A percentile compares a stretch with the other conserved stretches of the same genome.
Conservation (phyloP, 53 echinoderm and acorn worm genomes). For the Glandiceps talaboti region DNA sequence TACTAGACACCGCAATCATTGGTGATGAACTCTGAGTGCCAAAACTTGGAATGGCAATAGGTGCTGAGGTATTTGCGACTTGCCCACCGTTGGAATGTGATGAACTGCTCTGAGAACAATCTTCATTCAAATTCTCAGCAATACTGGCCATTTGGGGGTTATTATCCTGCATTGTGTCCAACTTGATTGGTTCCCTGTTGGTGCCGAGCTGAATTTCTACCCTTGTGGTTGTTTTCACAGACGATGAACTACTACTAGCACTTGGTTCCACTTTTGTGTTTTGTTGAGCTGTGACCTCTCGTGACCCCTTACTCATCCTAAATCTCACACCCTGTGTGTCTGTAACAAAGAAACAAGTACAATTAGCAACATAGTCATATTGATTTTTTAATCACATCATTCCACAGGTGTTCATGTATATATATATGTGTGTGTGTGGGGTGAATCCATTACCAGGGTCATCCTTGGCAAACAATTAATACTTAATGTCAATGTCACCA, state of each 20-base stretch:
- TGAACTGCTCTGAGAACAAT: background rate
- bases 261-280: background rate
- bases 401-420: no score
- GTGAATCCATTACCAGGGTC: no score
- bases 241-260: background rate
- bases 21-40: background rate
- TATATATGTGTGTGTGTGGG: no score
- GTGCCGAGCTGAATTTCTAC: background rate
- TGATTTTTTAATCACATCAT: no score
- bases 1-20: no score
- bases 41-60: background rate
- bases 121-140: background rate
- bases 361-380: no score
- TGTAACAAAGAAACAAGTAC: no score
- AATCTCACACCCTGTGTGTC: background rate
- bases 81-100: background rate
- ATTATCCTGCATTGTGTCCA: background rate
- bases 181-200: background rate
- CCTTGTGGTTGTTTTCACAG: background rate
- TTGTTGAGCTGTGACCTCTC: background rate
- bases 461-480: no score
- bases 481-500: no score
- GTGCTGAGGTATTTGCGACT: background rate
- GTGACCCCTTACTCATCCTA: background rate
- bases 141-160: background rate